Conservation (phyloP, 2,888 invertebrate genomes). For the Ectropis crepuscularia region DNA sequence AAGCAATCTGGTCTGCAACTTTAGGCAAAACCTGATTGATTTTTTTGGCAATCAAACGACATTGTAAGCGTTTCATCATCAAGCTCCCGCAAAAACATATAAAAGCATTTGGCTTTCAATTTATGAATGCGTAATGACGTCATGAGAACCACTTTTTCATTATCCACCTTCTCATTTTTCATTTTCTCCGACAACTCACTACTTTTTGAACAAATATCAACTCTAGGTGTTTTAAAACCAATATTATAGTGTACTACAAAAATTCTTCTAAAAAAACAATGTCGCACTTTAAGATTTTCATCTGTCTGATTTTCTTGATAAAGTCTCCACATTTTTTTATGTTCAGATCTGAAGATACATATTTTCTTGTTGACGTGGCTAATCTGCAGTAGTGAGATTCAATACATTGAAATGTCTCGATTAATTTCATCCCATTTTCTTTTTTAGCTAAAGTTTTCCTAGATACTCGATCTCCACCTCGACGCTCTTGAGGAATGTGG, state of each 20-base stretch:
- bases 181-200: constrained; percentile 10
- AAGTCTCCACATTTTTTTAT: constrained; percentile 19
- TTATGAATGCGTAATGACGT: constrained; percentile 29
- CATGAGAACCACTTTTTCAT: constrained; percentile 11
- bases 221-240: constrained; percentile 16
- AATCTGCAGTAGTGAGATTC: constrained; percentile 41
- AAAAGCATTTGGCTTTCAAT: constrained; percentile 30
- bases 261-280: constrained; percentile 9
- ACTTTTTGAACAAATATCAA: constrained; percentile 14
- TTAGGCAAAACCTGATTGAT: constrained; percentile 8
- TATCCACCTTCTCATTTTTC: constrained; percentile 5
- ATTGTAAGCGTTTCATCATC: constrained; percentile 35
- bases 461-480: constrained; percentile 38
- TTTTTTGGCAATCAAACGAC: constrained; percentile 38
- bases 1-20: constrained; percentile 7
- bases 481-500: constrained; percentile 36
- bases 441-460: constrained; percentile 31
- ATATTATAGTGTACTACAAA: constrained; percentile 20
- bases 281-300: constrained; percentile 7
- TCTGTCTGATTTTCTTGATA: constrained; percentile 11
- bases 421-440: constrained; percentile 34
- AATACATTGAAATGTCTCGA: constrained; percentile 40
- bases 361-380: constrained; percentile 37
- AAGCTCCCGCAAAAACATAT: constrained; percentile 21
- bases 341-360: constrained; percentile 25